These are phyloP conservation scores for Larimichthys crocea DNA, from an alignment of 2,113 vertebrate genomes.

Conservation along the genomic window DNA sequence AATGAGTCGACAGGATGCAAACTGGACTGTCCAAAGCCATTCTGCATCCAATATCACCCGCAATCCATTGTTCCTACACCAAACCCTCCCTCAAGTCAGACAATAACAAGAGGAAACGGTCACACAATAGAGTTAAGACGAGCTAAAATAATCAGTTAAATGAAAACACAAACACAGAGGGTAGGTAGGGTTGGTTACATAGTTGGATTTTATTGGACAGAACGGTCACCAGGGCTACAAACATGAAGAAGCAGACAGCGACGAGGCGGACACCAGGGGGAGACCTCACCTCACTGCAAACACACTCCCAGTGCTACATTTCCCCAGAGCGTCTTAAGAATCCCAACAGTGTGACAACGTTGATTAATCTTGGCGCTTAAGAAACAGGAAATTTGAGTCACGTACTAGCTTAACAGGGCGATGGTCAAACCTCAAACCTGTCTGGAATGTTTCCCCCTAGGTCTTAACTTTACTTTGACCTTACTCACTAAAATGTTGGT, in stretches of 20 bases:
- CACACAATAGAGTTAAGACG: background rate
- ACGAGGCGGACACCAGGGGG: slow-evolving; percentile 79
- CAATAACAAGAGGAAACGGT: slow-evolving; percentile 8
- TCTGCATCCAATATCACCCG: no score
- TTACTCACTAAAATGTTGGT: slow-evolving; percentile 3
- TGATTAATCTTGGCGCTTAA: slow-evolving; percentile 51
- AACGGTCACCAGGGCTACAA: slow-evolving; percentile 80
- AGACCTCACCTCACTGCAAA: slow-evolving; percentile 65
- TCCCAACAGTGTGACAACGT: slow-evolving; percentile 46
- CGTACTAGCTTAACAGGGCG: slow-evolving; percentile 23
- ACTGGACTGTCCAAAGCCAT: background rate
- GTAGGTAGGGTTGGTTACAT: slow-evolving; percentile 66
- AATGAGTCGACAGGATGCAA: background rate
- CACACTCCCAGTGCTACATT: slow-evolving; percentile 36
- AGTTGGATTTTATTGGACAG: slow-evolving; percentile 82
- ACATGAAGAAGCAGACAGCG: slow-evolving; percentile 77
- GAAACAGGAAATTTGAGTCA: slow-evolving; percentile 28
- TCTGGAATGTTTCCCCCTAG: slow-evolving; percentile 53
- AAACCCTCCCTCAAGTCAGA: background rate
- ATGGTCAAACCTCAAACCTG: slow-evolving; percentile 51
- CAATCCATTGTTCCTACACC: slow-evolving; percentile 4
- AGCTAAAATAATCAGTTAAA: background rate
- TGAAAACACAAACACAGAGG: background rate
- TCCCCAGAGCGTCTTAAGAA: slow-evolving; percentile 22
- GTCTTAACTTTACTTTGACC: slow-evolving; percentile 9